phyloP scores from a whole-genome alignment of 2,113 vertebrate genomes.

The Ammospiza nelsoni region DNA sequence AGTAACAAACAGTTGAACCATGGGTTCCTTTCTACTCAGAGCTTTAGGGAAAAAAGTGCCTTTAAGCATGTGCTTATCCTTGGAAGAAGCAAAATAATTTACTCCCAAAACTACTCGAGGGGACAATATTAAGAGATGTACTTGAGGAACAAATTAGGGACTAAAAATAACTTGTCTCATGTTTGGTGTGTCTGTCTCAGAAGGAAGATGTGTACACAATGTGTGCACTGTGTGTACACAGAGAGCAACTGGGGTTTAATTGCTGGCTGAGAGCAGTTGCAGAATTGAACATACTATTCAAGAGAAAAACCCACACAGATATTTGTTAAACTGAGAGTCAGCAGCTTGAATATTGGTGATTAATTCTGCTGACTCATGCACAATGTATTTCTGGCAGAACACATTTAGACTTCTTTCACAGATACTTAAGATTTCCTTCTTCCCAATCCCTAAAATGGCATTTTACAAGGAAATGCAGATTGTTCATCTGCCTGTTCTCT shows the following conservation, averaged over 20 bases:
- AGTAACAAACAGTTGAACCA: not conserved
- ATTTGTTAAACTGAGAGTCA: not conserved
- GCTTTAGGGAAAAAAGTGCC: not conserved
- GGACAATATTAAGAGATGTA: not conserved
- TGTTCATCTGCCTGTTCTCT: not conserved
- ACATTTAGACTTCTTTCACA: not conserved
- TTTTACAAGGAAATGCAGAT: not conserved
- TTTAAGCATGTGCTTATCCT: not conserved
- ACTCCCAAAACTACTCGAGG: not conserved
- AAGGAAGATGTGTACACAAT: not conserved
- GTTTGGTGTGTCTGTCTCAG: not conserved
- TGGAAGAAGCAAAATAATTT: not conserved
- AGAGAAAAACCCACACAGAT: not conserved
- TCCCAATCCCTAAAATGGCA: not conserved
- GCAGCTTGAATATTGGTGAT: not conserved
- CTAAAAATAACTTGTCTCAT: not conserved
- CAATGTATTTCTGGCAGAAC: not conserved
- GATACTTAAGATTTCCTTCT: not conserved
- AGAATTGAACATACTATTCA: not conserved
- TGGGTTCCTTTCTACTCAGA: not conserved
- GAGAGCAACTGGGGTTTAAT: not conserved
- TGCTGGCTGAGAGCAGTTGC: not conserved
- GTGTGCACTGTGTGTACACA: not conserved
- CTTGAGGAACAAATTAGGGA: not conserved
- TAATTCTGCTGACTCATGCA: not conserved